A percentile compares a stretch with the other conserved stretches of the same genome.
These are phyloP conservation scores for Misgurnus mizolepis DNA, from an alignment of 2,113 vertebrate species.

Conservation along the genomic window DNA sequence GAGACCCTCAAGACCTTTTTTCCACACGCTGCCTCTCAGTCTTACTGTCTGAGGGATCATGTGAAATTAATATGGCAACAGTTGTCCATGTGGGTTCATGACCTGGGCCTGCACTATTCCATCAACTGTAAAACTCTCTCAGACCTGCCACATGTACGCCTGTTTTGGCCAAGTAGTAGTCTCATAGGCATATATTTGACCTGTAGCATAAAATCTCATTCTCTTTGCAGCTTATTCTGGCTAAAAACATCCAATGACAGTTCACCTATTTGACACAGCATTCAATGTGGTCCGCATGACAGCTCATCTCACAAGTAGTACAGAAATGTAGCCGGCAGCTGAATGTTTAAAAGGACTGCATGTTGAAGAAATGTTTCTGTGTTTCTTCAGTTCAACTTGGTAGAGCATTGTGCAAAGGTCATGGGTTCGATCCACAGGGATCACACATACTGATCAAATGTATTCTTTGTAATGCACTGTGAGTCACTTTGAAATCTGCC, in stretches of 20 bases:
- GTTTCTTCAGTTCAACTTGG: too few species aligned
- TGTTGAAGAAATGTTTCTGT: too few species aligned
- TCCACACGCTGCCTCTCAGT: conserved; percentile 24
- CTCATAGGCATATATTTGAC: not conserved
- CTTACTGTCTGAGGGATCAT: conserved; percentile 46
- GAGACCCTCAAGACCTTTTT: conserved; percentile 47
- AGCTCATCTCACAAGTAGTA: too few species aligned
- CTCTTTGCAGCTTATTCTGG: conserved; percentile 2
- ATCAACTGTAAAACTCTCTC: conserved; percentile 20
- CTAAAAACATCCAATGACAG: not conserved
- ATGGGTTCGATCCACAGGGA: too few species aligned
- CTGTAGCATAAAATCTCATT: not conserved
- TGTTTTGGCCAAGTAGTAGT: not conserved
- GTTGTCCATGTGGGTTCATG: conserved; percentile 22
- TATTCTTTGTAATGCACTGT: too few species aligned
- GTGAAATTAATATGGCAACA: conserved; percentile 31
- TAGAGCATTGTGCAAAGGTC: too few species aligned
- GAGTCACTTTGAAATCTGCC: too few species aligned
- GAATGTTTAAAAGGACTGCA: too few species aligned
- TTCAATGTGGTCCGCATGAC: not conserved
- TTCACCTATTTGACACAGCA: not conserved
- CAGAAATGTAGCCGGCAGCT: too few species aligned
- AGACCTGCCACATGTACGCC: conserved; percentile 19
- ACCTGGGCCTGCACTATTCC: conserved; percentile 6
- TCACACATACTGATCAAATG: too few species aligned